Base-by-base conservation (phyloP, 2,113 vertebrate species). In the Pseudorhombus dupliciocellatus region DNA sequence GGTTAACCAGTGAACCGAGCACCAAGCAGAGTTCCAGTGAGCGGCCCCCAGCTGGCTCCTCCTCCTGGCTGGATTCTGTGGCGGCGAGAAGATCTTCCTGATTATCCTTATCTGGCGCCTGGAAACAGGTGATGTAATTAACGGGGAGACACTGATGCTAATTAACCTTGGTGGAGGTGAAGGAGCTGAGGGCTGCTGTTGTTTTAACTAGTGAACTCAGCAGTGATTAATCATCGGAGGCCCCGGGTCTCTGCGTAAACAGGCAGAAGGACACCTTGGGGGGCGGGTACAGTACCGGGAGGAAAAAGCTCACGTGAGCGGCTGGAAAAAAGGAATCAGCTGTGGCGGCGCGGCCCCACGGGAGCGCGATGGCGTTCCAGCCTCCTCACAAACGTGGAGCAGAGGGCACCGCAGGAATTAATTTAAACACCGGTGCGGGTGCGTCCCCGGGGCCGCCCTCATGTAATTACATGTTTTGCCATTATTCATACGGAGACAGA, bases 101-200 rank as follows among this genome's bases (percentile, higher is more conserved):
- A 84, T 86, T 80, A 54, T 74, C 83, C 74, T 81, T 72, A 75
- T 86, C 68, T 44, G 48, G 68, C 42, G 9, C 20, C 73, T 64
- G 63, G 70, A 86, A 88, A 74, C 63, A 44, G 81, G 60, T 83
- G 48, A 81, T 84, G 72, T 89, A 88, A 88, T 91, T 84, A 90
- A 84, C 67, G 74, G 50, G 46, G 42, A 81, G 82, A 80, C 75
- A 54, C 79, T 83, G 83, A 83, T 69, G 76, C 81, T 91, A 81
- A 88, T 91, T 90, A 88, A 90, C 89, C 88, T 90, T 90, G 84
- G 81, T 83, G 25, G 76, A 87, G 84, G 87, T 87, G 87, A 87
- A 89, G 89, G 85, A 89, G 80, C 66, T 60, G 70, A 25, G 71
- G 86, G 88, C 76, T 40, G 85, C 73, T 81, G 86, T 78, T 87